Conservation (phyloP, 1,140 invertebrate species). For the Cecropterus lyciades region DNA sequence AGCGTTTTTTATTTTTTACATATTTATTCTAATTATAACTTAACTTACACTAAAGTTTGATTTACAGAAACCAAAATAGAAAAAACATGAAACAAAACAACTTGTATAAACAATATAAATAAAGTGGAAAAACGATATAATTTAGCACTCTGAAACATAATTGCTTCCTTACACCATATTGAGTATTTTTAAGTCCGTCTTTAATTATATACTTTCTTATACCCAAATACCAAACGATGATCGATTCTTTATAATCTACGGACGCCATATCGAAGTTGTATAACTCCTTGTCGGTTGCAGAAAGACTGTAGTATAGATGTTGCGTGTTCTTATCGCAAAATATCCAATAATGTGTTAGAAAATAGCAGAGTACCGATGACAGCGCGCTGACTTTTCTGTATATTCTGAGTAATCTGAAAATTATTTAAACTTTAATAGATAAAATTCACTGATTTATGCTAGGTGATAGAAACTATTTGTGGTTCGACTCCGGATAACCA, state of each 20-base stretch:
- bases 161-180: constrained; percentile 37
- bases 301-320: constrained; percentile 68
- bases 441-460: too few relatives aligned
- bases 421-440: too few relatives aligned
- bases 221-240: constrained; percentile 39
- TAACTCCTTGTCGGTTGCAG: constrained; percentile 83
- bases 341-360: constrained; percentile 34
- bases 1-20: too few relatives aligned
- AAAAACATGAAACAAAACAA: too few relatives aligned
- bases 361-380: constrained; percentile 24
- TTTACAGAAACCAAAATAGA: too few relatives aligned
- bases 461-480: too few relatives aligned
- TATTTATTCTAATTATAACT: too few relatives aligned
- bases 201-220: constrained; percentile 46
- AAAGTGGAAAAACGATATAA: not conserved
- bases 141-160: constrained; percentile 15
- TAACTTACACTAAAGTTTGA: too few relatives aligned
- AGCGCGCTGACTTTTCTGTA: constrained; percentile 37
- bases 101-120: constrained; percentile 39
- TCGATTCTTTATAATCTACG: constrained; percentile 18
- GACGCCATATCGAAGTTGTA: constrained; percentile 39
- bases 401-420: constrained; percentile 43
- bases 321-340: constrained; percentile 77
- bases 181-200: constrained; percentile 36
- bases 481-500: too few relatives aligned